These are phyloP conservation scores for Fragum whitleyi DNA, from an alignment of 2,888 invertebrate genomes.

Conservation along the genomic window DNA sequence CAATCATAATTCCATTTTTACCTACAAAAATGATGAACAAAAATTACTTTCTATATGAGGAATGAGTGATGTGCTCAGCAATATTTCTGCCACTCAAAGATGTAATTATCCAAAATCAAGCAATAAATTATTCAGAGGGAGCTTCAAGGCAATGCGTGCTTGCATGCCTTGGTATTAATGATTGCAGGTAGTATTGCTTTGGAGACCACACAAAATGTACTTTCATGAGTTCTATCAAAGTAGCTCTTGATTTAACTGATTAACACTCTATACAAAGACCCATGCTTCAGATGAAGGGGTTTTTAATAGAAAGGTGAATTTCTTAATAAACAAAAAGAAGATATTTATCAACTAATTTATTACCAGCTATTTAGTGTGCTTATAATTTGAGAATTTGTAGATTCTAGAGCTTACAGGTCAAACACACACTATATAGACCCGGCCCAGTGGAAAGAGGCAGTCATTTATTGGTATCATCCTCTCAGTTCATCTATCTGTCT, in stretches of 20 bases:
- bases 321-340: too few species aligned
- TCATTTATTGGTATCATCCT: too few species aligned
- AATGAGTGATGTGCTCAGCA: conserved; percentile 4
- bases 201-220: conserved; percentile 12
- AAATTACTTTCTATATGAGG: neutral
- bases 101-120: conserved; percentile 21
- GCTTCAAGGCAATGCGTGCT: conserved; percentile 11
- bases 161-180: neutral
- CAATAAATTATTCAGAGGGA: conserved; percentile 10
- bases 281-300: too few species aligned
- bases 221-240: neutral
- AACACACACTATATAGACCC: too few species aligned
- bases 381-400: too few species aligned
- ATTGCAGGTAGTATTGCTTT: neutral
- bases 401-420: too few species aligned
- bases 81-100: conserved; percentile 16
- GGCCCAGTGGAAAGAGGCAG: too few species aligned
- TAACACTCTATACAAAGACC: neutral
- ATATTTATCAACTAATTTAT: too few species aligned
- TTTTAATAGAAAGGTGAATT: too few species aligned
- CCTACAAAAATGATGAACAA: conserved; percentile 4
- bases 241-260: neutral
- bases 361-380: too few species aligned
- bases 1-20: neutral
- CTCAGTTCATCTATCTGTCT: too few species aligned